Base-by-base conservation (phyloP, 1,140 invertebrate genomes). In the Grapholita molesta region DNA sequence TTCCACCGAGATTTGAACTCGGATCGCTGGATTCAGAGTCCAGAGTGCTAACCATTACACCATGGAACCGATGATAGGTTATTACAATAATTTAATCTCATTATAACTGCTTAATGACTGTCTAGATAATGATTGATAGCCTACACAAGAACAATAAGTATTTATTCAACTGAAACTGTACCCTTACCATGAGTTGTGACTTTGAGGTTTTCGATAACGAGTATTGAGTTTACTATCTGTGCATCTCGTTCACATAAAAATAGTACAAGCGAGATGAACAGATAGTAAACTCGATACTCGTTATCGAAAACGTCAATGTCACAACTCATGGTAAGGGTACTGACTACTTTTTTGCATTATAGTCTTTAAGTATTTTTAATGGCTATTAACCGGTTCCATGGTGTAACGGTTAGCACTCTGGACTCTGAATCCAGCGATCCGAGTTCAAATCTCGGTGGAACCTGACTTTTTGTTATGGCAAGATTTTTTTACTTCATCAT, bases 21-120 rank as follows among this genome's bases (percentile, higher is more conserved):
- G 93, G 94, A 95, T 95, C 94, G 94, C 94, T 95, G 94, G 94
- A 95, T 95, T 95, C 94, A 95, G 92, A 95, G 94, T 95, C 95
- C 95, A 95, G 94, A 95, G 94, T 95, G 94, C 95, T 95, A 93
- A 95, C 95, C 95, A 94, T 95, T 95, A 95, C 95, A 95, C 95
- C 95, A 95, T 94, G 93, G 94, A 93, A 94, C 94, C 94, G 30
- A 38, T 38, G 35, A 38, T n/a, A 38, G 12, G 11, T n/a, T 12
- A 15, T 38, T 38, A 15, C 35, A 38, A 38, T 38, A n/a, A 1
- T 38, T 38, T 38, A 1, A 1, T 2, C 35, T n/a, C 12, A 38
- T 38, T 38, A 11, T n/a, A 0, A 38, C 5, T 38, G 9, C 2
- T 5, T 38, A n/a, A 38, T 38, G 12, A n/a, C 12, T 38, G 35